Evolutionary conservation across 2,113 vertebrate genomes (phyloP).

Genomic region (Opisthocomus hoazin): DNA sequence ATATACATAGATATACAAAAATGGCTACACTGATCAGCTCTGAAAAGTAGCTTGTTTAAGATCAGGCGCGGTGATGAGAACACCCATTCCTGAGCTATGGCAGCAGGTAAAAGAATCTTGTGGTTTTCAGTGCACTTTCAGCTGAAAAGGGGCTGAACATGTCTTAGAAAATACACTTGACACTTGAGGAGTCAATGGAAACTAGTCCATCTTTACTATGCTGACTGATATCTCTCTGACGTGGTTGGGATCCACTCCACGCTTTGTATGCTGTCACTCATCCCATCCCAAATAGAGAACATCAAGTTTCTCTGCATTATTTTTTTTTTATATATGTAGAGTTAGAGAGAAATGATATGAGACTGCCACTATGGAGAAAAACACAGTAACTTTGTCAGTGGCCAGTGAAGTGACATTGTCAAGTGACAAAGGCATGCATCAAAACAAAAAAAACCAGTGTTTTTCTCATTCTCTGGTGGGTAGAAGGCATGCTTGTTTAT

Average conservation of each 20-base stretch:
- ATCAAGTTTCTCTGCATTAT: neutral
- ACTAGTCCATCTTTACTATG: neutral
- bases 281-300: neutral
- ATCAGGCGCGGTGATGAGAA: neutral
- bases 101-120: neutral
- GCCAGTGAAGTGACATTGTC: neutral
- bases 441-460: constrained; percentile 10
- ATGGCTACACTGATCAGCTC: neutral
- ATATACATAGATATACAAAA: no score
- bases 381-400: neutral
- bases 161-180: neutral
- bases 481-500: neutral
- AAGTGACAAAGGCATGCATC: constrained; percentile 7
- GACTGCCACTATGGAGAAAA: neutral
- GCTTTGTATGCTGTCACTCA: neutral
- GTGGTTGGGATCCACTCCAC: neutral
- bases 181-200: neutral
- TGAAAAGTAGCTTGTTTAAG: neutral
- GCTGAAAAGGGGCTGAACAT: neutral
- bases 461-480: neutral
- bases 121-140: neutral
- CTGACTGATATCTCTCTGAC: neutral
- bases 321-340: neutral
- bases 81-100: neutral
- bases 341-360: neutral